These are phyloP conservation scores for Trichopoda pennipes DNA, from an alignment of 2,888 invertebrate species.

Conservation along the genomic window DNA sequence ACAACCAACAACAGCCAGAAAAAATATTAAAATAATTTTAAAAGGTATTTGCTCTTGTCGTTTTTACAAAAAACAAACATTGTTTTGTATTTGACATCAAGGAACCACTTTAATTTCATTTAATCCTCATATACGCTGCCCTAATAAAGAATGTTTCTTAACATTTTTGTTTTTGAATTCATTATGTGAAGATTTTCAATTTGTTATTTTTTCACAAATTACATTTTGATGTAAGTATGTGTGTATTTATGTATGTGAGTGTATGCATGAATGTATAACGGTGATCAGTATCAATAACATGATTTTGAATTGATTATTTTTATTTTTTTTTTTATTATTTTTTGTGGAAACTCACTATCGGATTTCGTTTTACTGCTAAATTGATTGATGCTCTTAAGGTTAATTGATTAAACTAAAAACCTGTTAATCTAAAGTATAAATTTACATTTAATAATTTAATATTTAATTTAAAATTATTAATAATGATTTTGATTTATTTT, in stretches of 20 bases:
- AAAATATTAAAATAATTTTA: constrained; percentile 51
- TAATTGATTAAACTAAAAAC: constrained; percentile 17
- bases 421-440: not conserved
- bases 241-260: too few relatives aligned
- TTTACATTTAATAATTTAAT: too few relatives aligned
- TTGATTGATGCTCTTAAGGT: constrained; percentile 14
- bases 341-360: constrained; percentile 52
- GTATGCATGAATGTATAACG: not conserved
- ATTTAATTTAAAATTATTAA: too few relatives aligned
- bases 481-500: too few relatives aligned
- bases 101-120: constrained; percentile 51
- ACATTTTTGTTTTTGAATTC: constrained; percentile 13
- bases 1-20: constrained; percentile 1
- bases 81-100: constrained; percentile 55
- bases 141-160: constrained; percentile 4
- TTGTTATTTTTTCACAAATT: constrained; percentile 48
- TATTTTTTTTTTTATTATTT: too few relatives aligned
- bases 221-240: constrained; percentile 30
- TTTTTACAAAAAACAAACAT: constrained; percentile 2
- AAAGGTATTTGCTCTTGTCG: constrained; percentile 6
- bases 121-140: constrained; percentile 54
- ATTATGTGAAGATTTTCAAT: constrained; percentile 30
- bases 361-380: constrained; percentile 34
- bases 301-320: not conserved
- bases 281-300: not conserved